phyloP scores from a whole-genome alignment of 1,140 invertebrate species.

The Micrasema longulum region DNA sequence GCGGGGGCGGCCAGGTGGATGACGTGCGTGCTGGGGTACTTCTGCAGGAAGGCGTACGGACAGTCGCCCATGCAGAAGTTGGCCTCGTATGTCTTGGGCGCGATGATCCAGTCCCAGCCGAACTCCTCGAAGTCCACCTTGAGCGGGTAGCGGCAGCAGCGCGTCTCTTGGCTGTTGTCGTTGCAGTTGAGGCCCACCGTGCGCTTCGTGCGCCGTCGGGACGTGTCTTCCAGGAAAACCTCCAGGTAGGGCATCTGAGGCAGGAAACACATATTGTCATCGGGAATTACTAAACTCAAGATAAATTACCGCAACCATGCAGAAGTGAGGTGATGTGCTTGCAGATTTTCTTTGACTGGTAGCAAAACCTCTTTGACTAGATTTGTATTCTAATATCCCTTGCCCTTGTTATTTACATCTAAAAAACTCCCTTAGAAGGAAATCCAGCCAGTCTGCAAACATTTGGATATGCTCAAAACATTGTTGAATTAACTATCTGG shows the following conservation, averaged over 20 bases:
- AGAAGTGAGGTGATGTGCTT: no score
- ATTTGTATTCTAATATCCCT: no score
- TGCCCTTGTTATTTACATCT: no score
- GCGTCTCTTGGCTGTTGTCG: constrained; percentile 79
- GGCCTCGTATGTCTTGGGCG: constrained; percentile 94
- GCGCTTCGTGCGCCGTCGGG: constrained; percentile 76
- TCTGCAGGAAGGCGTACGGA: constrained; percentile 88
- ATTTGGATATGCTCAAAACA: no score
- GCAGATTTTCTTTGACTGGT: no score
- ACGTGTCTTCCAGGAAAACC: constrained; percentile 75
- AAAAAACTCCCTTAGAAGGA: no score
- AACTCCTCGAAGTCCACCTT: constrained; percentile 97
- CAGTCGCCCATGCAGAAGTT: constrained; percentile 97
- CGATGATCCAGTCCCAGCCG: constrained; percentile 98
- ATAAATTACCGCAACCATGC: no score
- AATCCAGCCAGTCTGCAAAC: no score
- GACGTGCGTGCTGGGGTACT: constrained; percentile 94
- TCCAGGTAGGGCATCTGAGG: constrained; percentile 88
- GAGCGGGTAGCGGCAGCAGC: constrained; percentile 91
- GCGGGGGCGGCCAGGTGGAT: constrained; percentile 79
- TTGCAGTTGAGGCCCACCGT: constrained; percentile 83
- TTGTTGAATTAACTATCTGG: no score
- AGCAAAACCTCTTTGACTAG: no score
- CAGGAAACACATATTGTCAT: no score
- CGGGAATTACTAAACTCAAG: no score